Percentiles rank a stretch among this genome's conserved stretches.
Evolutionary conservation across 2,888 invertebrate genomes (phyloP).

Genomic region (Eugnorisma glareosa): DNA sequence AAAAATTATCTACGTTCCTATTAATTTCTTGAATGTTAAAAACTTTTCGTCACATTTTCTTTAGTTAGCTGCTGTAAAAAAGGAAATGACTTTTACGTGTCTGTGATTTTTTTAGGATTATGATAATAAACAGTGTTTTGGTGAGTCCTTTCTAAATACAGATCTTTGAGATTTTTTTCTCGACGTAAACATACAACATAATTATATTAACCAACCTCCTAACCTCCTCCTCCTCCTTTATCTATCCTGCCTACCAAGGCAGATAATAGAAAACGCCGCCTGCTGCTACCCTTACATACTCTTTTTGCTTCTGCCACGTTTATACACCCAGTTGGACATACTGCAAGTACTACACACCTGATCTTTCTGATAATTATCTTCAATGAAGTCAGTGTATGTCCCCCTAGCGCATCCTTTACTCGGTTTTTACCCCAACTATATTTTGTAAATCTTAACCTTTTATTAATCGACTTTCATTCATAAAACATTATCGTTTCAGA

Average conservation of each 20-base stretch:
- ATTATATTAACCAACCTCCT: too few relatives aligned
- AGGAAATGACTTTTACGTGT: too few relatives aligned
- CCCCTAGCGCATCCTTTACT: not conserved
- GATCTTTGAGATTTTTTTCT: not conserved
- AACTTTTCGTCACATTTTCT: too few relatives aligned
- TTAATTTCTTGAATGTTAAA: too few relatives aligned
- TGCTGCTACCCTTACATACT: not conserved
- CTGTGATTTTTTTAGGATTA: too few relatives aligned
- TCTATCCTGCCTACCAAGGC: not conserved
- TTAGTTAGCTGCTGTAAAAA: too few relatives aligned
- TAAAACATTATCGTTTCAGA: not conserved
- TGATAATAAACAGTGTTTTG: not conserved
- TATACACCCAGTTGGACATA: not conserved
- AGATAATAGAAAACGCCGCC: not conserved
- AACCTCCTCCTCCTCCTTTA: too few relatives aligned
- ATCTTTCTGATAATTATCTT: not conserved
- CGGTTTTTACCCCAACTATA: not conserved
- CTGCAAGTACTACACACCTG: not conserved
- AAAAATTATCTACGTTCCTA: too few relatives aligned
- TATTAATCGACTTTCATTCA: not conserved
- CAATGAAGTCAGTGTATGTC: not conserved
- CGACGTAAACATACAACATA: not conserved
- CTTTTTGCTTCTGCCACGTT: not conserved
- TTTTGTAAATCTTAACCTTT: not conserved
- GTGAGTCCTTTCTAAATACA: not conserved